phyloP scores from a whole-genome alignment of 2,888 invertebrate species.

The Alcis repandata region DNA sequence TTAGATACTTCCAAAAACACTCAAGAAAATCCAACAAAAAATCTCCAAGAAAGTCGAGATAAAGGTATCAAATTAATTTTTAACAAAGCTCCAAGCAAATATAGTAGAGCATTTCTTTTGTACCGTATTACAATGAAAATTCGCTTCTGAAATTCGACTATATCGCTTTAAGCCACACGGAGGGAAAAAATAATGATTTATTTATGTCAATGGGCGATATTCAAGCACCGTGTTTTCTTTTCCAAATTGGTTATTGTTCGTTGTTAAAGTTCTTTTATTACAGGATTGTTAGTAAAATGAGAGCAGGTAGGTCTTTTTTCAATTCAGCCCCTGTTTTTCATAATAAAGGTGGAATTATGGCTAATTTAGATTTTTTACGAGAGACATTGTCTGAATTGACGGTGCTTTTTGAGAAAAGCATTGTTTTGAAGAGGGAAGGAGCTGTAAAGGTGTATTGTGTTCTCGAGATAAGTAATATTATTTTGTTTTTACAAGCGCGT shows the following conservation, averaged over 20 bases:
- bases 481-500: no score
- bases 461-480: conserved; percentile 2
- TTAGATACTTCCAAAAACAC: conserved; percentile 46
- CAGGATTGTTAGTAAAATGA: conserved; percentile 81
- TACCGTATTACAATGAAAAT: conserved; percentile 82
- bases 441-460: conserved; percentile 24
- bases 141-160: conserved; percentile 69
- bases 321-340: conserved; percentile 66
- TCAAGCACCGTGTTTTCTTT: conserved; percentile 75
- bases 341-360: conserved; percentile 73
- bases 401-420: conserved; percentile 45
- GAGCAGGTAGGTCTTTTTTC: conserved; percentile 72
- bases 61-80: conserved; percentile 85
- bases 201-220: conserved; percentile 84
- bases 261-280: conserved; percentile 82
- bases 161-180: conserved; percentile 53
- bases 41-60: conserved; percentile 74
- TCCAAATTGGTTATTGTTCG: conserved; percentile 84
- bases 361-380: conserved; percentile 71
- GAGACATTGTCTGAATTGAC: conserved; percentile 50
- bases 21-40: conserved; percentile 48
- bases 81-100: conserved; percentile 78
- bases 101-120: conserved; percentile 81
- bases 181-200: conserved; percentile 81
- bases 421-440: conserved; percentile 43